A percentile compares a stretch with the other conserved stretches of the same genome.
phyloP scores from a whole-genome alignment of 1,140 invertebrate species.

The Pogonomyrmex californicus region DNA sequence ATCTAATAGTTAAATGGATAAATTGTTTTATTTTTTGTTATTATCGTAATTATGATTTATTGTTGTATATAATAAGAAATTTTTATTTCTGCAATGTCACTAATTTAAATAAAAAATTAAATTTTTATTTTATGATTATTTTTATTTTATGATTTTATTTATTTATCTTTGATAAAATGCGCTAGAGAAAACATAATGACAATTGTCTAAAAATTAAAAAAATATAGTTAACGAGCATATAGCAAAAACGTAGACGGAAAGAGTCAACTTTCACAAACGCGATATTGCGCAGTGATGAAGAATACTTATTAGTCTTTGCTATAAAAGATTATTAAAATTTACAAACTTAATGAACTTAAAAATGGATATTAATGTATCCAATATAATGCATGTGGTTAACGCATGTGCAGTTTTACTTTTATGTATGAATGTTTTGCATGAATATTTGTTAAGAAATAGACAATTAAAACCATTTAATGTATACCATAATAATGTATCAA shows the following conservation, averaged over 20 bases:
- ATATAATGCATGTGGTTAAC: background rate
- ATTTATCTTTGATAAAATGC: background rate
- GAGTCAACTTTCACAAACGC: conserved; percentile 47
- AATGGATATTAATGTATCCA: background rate
- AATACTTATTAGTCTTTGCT: background rate
- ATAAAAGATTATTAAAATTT: conserved; percentile 16
- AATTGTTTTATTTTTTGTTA: background rate
- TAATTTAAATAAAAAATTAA: no score
- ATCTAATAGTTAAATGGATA: background rate
- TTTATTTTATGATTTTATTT: no score
- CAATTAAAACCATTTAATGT: background rate
- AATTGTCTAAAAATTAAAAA: conserved; percentile 8
- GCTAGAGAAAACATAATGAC: conserved; percentile 19
- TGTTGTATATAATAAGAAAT: background rate
- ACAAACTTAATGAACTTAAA: background rate
- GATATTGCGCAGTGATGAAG: conserved; percentile 6
- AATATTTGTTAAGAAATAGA: background rate
- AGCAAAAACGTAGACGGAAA: conserved; percentile 26
- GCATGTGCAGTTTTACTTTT: background rate
- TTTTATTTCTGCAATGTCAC: background rate
- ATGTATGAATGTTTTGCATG: background rate
- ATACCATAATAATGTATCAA: background rate
- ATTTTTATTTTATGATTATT: no score
- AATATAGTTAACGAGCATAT: conserved; percentile 20
- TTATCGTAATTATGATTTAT: background rate